Base-by-base conservation (phyloP, 2,113 vertebrate genomes). In the Varanus komodoensis region DNA sequence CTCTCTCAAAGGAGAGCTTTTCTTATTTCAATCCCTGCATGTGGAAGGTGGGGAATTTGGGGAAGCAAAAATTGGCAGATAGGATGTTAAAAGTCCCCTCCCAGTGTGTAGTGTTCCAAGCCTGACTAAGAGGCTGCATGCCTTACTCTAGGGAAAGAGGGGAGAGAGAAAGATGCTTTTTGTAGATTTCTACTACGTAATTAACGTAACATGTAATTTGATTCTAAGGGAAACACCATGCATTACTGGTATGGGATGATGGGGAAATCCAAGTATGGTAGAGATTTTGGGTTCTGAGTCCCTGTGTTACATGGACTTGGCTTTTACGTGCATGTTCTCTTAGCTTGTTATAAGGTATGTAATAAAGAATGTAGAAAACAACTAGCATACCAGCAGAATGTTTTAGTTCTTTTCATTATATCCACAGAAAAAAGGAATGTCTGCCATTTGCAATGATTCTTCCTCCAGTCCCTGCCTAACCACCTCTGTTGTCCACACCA, bases 341-440 rank as follows among this genome's bases (percentile, higher is more conserved):
- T 69, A 38, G 48, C 80, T 57, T 86, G 57, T 27, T 86, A 2
- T 1, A 84, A 89, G 92, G 34, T 80, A 80, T 48, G 84, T 94
- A 83, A 14, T 32, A 68, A 89, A 88, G 68, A 87, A 89, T 64
- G 32, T n/a, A 94, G 71, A 90, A 90, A 3, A 82, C 80, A 90
- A 29, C 75, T 87, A 52, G 29, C 44, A 92, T 82, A 87, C 68
- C 90, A 68, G 67, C 7, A 87, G 48, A 21, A 17, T 86, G 61
- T 87, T 83, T 84, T n/a, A 69, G 25, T 61, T 21, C 19, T 86
- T 44, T 61, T n/a, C 29, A 74, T n/a, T 79, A 48, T 57, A 80
- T 52, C 89, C 84, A 91, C 32, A 14, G 19, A 87, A 79, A 29
- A 44, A 15, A 82, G 27, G 89, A 48, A 14, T 5, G 79, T 14